Percentiles rank a stretch among this genome's conserved stretches.
Conservation (phyloP, 1,140 invertebrate species). For the Archegozetes longisetosus region DNA sequence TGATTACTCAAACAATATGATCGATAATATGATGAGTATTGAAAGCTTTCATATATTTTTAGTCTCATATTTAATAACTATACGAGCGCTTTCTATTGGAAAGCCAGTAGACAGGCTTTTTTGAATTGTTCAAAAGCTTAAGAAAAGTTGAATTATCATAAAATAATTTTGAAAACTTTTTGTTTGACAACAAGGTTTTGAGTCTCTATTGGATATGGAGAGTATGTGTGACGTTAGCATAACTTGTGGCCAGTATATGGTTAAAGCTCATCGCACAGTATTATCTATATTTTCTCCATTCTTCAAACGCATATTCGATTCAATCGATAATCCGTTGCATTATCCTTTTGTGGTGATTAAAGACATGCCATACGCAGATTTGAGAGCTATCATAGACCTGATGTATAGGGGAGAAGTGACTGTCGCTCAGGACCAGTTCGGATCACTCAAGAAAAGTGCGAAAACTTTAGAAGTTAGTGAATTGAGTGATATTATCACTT, state of each 20-base stretch:
- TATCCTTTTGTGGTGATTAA: conserved; percentile 78
- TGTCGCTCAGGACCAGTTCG: conserved; percentile 75
- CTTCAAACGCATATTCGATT: conserved; percentile 10
- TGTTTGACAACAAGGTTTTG: not conserved
- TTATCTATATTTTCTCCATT: conserved; percentile 9
- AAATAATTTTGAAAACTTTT: not conserved
- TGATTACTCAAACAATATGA: too few relatives aligned
- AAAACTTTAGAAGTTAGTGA: conserved; percentile 82
- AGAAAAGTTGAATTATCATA: too few relatives aligned
- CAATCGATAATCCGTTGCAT: conserved; percentile 52
- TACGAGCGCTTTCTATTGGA: too few relatives aligned
- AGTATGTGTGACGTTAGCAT: not conserved
- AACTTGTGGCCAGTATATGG: not conserved
- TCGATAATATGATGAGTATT: too few relatives aligned
- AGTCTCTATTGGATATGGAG: not conserved
- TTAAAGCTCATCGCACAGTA: conserved; percentile 9
- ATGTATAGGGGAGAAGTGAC: conserved; percentile 88
- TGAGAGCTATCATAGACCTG: conserved; percentile 80
- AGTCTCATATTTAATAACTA: too few relatives aligned
- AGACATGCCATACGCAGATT: conserved; percentile 74
- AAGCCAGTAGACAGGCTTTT: too few relatives aligned
- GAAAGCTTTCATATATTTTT: too few relatives aligned
- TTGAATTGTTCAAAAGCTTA: too few relatives aligned
- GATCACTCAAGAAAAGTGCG: conserved; percentile 67
- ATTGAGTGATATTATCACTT: conserved; percentile 60